Evolutionary conservation across 2,113 vertebrate genomes (phyloP).

Genomic region (Gopherus flavomarginatus): DNA sequence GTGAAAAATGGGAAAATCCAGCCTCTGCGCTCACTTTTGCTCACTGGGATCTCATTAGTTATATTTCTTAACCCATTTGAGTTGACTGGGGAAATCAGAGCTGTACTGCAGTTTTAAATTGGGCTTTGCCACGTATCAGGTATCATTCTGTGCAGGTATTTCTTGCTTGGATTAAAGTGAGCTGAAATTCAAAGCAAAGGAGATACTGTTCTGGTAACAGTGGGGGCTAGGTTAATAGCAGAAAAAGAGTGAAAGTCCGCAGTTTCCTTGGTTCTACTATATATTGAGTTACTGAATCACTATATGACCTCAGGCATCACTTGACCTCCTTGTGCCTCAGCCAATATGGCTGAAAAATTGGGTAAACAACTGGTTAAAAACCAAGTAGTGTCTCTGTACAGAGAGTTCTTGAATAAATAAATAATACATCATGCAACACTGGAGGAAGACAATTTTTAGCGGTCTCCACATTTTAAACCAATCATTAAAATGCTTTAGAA

Average conservation of each 20-base stretch:
- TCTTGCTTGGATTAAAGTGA: neutral
- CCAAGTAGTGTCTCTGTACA: neutral
- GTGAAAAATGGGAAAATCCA: neutral
- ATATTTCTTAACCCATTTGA: constrained; percentile 22
- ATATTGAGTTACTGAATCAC: neutral
- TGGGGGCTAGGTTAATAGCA: neutral
- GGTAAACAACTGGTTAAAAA: constrained; percentile 39
- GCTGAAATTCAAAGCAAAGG: constrained; percentile 24
- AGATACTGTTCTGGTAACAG: neutral
- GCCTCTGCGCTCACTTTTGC: neutral
- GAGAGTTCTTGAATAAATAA: neutral
- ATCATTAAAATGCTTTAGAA: constrained; percentile 33
- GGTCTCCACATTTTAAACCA: constrained; percentile 24
- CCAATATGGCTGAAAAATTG: neutral
- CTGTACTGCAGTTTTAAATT: constrained; percentile 21
- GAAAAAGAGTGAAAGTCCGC: neutral
- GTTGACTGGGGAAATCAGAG: constrained; percentile 54
- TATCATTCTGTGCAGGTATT: neutral
- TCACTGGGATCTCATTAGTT: neutral
- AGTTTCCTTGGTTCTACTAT: neutral
- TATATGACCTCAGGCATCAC: neutral
- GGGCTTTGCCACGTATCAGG: constrained; percentile 25
- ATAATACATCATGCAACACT: neutral
- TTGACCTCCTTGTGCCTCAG: neutral
- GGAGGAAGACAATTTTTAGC: constrained; percentile 16